Evolutionary conservation across 1,140 invertebrate species (phyloP).

Genomic region (Dermatophagoides farinae): DNA sequence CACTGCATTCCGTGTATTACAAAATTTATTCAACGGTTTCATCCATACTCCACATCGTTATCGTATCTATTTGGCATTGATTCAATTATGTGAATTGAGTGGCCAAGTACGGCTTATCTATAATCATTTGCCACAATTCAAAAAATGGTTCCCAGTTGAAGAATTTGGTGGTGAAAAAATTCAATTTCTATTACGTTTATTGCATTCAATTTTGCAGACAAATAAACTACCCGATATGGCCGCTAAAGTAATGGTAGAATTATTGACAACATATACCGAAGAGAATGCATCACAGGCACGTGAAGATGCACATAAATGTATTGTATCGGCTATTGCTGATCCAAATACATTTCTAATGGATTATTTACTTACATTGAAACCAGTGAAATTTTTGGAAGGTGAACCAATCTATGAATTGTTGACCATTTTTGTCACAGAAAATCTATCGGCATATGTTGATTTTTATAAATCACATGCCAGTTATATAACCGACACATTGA

Average conservation of each 20-base stretch:
- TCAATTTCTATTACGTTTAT: constrained; percentile 65
- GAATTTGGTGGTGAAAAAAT: constrained; percentile 63
- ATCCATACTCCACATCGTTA: constrained; percentile 61
- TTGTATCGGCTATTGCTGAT: constrained; percentile 78
- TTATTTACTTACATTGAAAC: constrained; percentile 73
- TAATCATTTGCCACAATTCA: constrained; percentile 34
- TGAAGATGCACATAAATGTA: constrained; percentile 85
- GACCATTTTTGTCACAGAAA: constrained; percentile 87
- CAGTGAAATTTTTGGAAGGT: constrained; percentile 80
- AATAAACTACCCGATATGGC: constrained; percentile 45
- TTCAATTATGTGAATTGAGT: constrained; percentile 64
- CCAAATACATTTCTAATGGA: constrained; percentile 85
- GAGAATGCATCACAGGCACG: constrained; percentile 88
- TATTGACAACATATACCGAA: constrained; percentile 81
- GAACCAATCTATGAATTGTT: constrained; percentile 85
- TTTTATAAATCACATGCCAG: constrained; percentile 85
- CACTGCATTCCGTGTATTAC: constrained; percentile 64
- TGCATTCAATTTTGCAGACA: constrained; percentile 65
- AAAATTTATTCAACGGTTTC: constrained; percentile 62
- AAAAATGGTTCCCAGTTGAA: constrained; percentile 62
- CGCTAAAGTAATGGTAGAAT: constrained; percentile 85
- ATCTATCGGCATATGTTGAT: constrained; percentile 62
- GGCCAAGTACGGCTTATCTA: constrained; percentile 55
- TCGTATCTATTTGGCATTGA: constrained; percentile 72
- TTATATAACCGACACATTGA: constrained; percentile 58